Conservation (phyloP, 30 jellyfish, hydroid and myxozoan species). For the Rhopilema esculentum region DNA sequence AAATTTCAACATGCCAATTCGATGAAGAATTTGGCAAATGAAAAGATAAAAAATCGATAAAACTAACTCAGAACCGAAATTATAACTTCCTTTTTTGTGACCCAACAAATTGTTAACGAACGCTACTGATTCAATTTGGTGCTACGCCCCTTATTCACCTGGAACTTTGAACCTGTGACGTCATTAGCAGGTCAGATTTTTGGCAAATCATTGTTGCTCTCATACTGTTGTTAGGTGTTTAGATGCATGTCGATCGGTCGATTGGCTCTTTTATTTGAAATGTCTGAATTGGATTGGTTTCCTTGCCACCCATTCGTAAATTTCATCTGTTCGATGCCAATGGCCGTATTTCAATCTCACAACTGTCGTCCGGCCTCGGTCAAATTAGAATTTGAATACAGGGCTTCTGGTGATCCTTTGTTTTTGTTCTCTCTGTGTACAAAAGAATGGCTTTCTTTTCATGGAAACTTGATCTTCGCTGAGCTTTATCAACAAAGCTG, state of each 20-base stretch:
- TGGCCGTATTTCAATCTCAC: not conserved
- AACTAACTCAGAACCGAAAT: too few relatives aligned
- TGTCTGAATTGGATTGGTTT: not conserved
- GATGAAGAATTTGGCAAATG: too few relatives aligned
- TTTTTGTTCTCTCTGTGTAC: not conserved
- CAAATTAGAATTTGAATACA: not conserved
- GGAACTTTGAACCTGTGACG: too few relatives aligned
- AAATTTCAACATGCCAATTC: too few relatives aligned
- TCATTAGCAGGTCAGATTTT: too few relatives aligned
- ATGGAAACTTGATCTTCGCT: constrained; percentile 29
- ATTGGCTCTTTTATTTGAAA: not conserved
- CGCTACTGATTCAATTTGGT: too few relatives aligned
- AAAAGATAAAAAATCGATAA: too few relatives aligned
- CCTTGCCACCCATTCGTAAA: not conserved
- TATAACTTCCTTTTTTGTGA: too few relatives aligned
- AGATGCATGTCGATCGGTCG: not conserved
- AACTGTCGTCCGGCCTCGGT: not conserved
- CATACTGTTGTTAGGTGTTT: not conserved
- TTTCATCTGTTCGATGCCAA: not conserved
- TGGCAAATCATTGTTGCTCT: too few relatives aligned
- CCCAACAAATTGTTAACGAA: too few relatives aligned
- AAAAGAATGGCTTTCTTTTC: constrained; percentile 39
- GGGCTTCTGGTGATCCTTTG: constrained; percentile 56
- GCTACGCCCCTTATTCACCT: too few relatives aligned
- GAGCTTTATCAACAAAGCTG: constrained; percentile 54